Evolutionary conservation across 2,888 invertebrate species (phyloP), one percentile per base, ranked within the genome.

Genomic region (Leptothorax acervorum): DNA sequence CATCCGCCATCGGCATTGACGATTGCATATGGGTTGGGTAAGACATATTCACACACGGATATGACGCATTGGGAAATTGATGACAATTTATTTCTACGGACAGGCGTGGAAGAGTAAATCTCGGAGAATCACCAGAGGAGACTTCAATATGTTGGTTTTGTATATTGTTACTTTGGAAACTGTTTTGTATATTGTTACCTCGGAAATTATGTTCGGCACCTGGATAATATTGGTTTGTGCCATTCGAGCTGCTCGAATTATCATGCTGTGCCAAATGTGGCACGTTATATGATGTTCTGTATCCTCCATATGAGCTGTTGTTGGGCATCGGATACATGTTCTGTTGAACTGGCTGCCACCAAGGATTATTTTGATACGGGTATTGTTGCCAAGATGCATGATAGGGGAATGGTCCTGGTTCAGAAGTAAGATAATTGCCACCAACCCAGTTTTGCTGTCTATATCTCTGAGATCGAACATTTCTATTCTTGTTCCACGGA

Each of bases 401-500:
- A 18, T 88, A 87, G 4, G 84, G 31, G 0, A 85, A 88, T 28
- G 79, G 83, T 71, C 62, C 51, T 63, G 88, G 65, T 18, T 42
- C 15, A 60, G 51, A 12, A 62, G 42, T 15, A 60, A 48, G 66
- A 57, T 63, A 62, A 42, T 42, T 55, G 42, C 63, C 39, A 28
- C 84, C 51, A 48, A 84, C 82, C 48, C 88, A 87, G 4, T 76
- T 53, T 35, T 89, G 82, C 11, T 73, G 71, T 3, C 35, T 75
- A 23, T 66, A 23, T 48, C 48, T 42, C 12, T 39, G 48, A 35
- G 65, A 28, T 75, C 51, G 62, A 0, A 28, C 45, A 28, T 89
- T 83, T 63, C 65, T 93, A 45, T 89, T 83, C 39, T 57, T 92
- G 65, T 91, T 93, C 94, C 94, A 94, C 11, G 93, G 94, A 90